phyloP scores from a whole-genome alignment of 2,888 invertebrate species.

The Leucophenga maculata region DNA sequence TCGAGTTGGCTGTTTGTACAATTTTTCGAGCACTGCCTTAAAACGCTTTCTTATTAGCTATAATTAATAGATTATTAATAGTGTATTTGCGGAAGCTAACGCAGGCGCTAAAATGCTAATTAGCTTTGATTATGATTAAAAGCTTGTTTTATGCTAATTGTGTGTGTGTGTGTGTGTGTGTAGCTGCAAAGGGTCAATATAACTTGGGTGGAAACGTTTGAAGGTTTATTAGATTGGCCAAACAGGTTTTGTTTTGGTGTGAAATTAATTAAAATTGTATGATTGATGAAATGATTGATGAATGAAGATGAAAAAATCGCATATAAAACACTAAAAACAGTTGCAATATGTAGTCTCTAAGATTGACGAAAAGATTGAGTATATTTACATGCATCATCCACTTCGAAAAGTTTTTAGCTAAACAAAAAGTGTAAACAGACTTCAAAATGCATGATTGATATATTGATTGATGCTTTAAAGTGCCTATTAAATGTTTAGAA shows the following conservation, averaged over 20 bases:
- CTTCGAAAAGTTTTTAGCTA: too few species aligned
- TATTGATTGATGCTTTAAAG: too few species aligned
- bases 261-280: background rate
- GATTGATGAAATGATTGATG: too few species aligned
- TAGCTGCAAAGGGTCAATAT: slow-evolving; percentile 20
- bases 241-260: background rate
- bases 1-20: slow-evolving; percentile 3
- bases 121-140: slow-evolving; percentile 7
- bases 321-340: too few species aligned
- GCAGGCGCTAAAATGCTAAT: slow-evolving; percentile 22
- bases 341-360: too few species aligned
- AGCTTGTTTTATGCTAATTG: slow-evolving; percentile 7
- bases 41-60: background rate
- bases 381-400: too few species aligned
- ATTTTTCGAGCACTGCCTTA: slow-evolving; percentile 10
- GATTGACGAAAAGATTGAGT: too few species aligned
- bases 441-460: too few species aligned
- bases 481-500: too few species aligned
- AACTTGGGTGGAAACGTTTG: slow-evolving; percentile 13
- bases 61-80: background rate
- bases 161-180: too few species aligned
- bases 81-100: slow-evolving; percentile 15
- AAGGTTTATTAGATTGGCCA: background rate
- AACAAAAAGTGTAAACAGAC: too few species aligned
- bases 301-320: too few species aligned